Conservation (phyloP, 2,888 invertebrate genomes). For the Rhagonycha lutea region DNA sequence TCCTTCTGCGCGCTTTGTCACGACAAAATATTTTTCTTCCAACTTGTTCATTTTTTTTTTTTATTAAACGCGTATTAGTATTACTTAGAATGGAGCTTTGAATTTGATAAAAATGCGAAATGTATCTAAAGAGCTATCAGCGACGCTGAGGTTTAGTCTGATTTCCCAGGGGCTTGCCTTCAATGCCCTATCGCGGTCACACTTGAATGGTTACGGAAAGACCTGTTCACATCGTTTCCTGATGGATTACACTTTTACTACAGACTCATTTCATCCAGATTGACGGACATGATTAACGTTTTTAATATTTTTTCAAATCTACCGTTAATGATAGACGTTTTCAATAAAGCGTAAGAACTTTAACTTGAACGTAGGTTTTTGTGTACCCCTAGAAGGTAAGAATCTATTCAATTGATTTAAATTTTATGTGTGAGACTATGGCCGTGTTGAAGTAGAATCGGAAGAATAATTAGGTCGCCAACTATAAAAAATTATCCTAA, state of each 20-base stretch:
- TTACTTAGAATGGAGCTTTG: slow-evolving; percentile 36
- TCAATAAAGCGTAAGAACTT: not conserved
- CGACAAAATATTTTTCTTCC: not conserved
- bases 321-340: not conserved
- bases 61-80: slow-evolving; percentile 16
- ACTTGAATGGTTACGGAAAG: slow-evolving; percentile 55
- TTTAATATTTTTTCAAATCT: slow-evolving; percentile 4
- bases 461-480: too few species aligned
- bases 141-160: slow-evolving; percentile 47
- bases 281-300: slow-evolving; percentile 23
- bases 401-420: too few species aligned
- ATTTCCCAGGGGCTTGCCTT: slow-evolving; percentile 53
- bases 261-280: slow-evolving; percentile 22
- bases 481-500: too few species aligned
- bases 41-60: not conserved
- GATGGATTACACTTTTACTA: slow-evolving; percentile 43
- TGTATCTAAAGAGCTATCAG: slow-evolving; percentile 36
- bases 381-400: not conserved
- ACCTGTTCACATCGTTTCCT: slow-evolving; percentile 52
- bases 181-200: slow-evolving; percentile 55
- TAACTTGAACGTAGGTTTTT: not conserved
- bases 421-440: too few species aligned
- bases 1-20: not conserved
- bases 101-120: slow-evolving; percentile 41
- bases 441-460: too few species aligned